phyloP scores from a whole-genome alignment of 2,113 vertebrate species.

The Phylloscopus whistleri region DNA sequence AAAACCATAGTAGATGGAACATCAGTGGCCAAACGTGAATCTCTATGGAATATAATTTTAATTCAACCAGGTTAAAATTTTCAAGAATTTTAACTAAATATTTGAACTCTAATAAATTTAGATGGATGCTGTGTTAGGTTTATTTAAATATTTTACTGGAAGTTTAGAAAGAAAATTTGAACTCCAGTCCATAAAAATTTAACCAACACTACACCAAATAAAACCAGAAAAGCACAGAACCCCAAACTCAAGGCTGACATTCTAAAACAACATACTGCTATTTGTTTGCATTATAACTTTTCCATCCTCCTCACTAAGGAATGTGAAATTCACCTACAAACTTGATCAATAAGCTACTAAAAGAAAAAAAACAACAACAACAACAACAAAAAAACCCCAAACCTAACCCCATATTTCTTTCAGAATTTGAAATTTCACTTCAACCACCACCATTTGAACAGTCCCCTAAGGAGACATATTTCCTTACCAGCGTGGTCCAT shows the following conservation, averaged over 20 bases:
- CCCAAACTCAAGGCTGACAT: neutral
- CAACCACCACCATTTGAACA: neutral
- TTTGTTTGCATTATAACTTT: neutral
- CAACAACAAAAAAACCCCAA: neutral
- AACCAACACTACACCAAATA: neutral
- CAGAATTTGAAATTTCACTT: neutral
- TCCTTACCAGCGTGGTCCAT: neutral
- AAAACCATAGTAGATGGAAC: neutral
- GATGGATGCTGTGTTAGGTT: neutral
- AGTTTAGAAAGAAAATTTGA: neutral
- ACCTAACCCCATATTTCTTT: neutral
- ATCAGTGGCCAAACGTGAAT: neutral
- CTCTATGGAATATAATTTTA: neutral
- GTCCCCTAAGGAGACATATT: neutral
- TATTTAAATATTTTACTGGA: neutral
- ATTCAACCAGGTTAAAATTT: neutral
- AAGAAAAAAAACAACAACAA: neutral
- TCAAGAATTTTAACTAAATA: neutral
- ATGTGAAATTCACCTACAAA: neutral
- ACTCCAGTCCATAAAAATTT: neutral
- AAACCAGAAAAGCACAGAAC: neutral
- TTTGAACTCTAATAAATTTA: neutral
- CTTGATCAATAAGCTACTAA: neutral
- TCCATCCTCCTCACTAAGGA: neutral
- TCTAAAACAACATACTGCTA: neutral